Conservation (phyloP, 2,113 vertebrate species). For the Urocynchramus pylzowi region DNA sequence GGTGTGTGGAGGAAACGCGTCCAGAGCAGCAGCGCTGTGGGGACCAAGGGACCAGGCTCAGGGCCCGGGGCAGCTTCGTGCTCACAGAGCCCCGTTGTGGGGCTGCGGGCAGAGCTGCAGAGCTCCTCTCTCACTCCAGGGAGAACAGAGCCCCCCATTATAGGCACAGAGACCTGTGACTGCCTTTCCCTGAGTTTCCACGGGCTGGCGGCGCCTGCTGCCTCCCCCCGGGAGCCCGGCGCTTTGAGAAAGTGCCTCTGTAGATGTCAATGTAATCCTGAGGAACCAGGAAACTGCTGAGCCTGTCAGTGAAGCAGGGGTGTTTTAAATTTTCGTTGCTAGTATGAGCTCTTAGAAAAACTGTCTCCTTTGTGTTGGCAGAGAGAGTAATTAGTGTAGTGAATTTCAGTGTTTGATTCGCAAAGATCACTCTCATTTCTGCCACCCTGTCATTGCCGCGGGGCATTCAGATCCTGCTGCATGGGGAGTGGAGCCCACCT, state of each 20-base stretch:
- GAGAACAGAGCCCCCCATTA: constrained; percentile 41
- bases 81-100: background rate
- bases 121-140: fast-evolving
- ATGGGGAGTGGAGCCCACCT: background rate
- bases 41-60: background rate
- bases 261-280: background rate
- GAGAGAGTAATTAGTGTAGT: background rate
- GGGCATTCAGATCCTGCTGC: background rate
- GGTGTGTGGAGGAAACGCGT: background rate
- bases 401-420: background rate
- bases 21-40: background rate
- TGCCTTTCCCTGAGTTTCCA: background rate
- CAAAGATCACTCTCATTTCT: background rate
- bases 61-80: background rate
- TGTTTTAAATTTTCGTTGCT: background rate
- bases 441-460: background rate
- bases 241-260: background rate
- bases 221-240: background rate
- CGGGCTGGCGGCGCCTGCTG: background rate
- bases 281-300: background rate
- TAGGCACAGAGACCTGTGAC: background rate
- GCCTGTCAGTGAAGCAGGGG: background rate
- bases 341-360: background rate
- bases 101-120: background rate
- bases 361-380: background rate